These are phyloP conservation scores for Erebia ligea DNA, from an alignment of 2,888 invertebrate genomes.

Conservation along the genomic window DNA sequence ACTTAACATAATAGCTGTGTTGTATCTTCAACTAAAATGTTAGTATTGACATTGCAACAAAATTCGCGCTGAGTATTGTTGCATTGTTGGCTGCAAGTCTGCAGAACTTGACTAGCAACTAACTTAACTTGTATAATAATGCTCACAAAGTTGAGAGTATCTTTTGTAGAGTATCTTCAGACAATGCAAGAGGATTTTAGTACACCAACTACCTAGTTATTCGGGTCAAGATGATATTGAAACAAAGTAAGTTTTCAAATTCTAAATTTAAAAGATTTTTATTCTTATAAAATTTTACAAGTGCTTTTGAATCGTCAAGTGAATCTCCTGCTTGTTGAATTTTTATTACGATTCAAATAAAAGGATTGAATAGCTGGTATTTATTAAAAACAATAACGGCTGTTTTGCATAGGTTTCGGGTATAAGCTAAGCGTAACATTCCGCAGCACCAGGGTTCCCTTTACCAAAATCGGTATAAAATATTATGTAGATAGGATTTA, in stretches of 20 bases:
- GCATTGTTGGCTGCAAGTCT: not conserved
- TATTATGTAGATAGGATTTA: conserved; percentile 4
- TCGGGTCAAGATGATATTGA: conserved; percentile 4
- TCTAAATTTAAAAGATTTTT: no score
- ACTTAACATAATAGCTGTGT: not conserved
- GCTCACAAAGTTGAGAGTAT: conserved; percentile 12
- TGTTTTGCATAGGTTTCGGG: no score
- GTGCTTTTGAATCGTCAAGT: no score
- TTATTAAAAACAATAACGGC: not conserved
- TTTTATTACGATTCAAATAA: not conserved
- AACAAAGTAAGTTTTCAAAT: conserved; percentile 6
- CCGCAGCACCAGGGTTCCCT: not conserved
- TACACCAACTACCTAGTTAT: not conserved
- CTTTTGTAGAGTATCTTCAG: conserved; percentile 8
- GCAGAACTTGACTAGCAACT: conserved; percentile 12
- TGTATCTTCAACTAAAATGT: not conserved
- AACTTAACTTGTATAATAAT: conserved; percentile 5
- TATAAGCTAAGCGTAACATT: not conserved
- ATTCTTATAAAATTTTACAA: no score
- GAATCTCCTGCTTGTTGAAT: no score
- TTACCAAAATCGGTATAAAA: not conserved
- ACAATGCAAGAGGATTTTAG: conserved; percentile 5
- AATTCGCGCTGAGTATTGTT: not conserved
- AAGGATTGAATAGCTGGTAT: not conserved
- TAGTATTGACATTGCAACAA: conserved; percentile 1